phyloP scores from a whole-genome alignment of 2,888 invertebrate species.

The Nymphalis polychloros region DNA sequence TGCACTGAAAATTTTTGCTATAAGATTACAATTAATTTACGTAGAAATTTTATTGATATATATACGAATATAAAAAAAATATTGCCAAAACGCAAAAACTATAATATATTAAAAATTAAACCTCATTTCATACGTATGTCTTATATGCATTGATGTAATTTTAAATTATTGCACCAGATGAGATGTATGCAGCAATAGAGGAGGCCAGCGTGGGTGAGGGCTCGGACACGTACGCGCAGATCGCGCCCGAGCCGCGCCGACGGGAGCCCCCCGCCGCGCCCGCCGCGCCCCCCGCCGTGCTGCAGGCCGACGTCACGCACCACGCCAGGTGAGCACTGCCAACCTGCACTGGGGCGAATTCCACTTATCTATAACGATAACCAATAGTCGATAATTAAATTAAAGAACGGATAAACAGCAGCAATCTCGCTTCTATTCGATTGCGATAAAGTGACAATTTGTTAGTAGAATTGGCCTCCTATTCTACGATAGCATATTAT shows the following conservation, averaged over 20 bases:
- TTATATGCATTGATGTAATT: no score
- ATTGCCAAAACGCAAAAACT: background rate
- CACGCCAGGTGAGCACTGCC: slow-evolving; percentile 49
- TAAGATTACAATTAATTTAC: no score
- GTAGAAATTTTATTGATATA: background rate
- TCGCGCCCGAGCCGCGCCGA: slow-evolving; percentile 74
- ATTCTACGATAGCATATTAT: background rate
- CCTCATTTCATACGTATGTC: no score
- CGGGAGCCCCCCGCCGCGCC: slow-evolving; percentile 37
- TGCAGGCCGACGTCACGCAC: slow-evolving; percentile 47
- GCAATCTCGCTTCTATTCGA: no score
- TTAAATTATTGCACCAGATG: slow-evolving; percentile 79
- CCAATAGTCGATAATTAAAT: no score
- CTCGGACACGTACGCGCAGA: slow-evolving; percentile 94
- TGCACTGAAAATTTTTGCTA: no score
- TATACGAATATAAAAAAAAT: background rate
- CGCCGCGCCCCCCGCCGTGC: slow-evolving; percentile 41
- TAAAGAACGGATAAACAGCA: no score
- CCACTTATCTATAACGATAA: no score
- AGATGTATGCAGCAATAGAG: slow-evolving; percentile 95
- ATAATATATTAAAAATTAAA: no score
- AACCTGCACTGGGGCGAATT: no score
- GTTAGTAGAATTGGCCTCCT: no score
- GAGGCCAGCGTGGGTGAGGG: slow-evolving; percentile 87
- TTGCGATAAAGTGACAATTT: no score